Evolutionary conservation across 2,797 vertebrate genomes (phyloP), one percentile per base, ranked within the genome.

Genomic region (Acipenser ruthenus): DNA sequence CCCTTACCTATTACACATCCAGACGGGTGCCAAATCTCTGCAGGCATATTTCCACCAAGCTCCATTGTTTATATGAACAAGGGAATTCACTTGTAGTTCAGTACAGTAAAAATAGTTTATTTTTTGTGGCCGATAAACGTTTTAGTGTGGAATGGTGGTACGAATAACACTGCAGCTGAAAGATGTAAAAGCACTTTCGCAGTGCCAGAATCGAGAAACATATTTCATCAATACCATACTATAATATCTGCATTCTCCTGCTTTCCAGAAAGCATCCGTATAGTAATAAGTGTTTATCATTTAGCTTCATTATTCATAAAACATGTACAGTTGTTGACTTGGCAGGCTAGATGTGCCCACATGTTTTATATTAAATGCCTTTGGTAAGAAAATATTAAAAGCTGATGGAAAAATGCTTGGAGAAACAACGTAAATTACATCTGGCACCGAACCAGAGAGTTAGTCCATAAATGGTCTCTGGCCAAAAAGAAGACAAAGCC

Each of bases 331-430:
- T 65, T 47, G n/a, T n/a, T 71, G 13, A 8, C 67, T 80, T 87
- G 81, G 73, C 80, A 81, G 74, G 68, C 70, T 0, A 48, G 67
- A 77, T 74, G 69, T 79, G 77, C 78, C 78, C 82, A 74, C 65
- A 75, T 90, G 88, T 82, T 79, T 89, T 88, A 78, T 85, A 87
- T 91, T 91, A 89, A 77, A 68, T 73, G 68, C 68, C 70, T 68
- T 66, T 69, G 72, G 78, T 74, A 18, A 5, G 23, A 50, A 80
- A 80, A 81, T 80, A 76, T 76, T 74, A 76, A 79, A 80, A 79
- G 71, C 72, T 68, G 66, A 69, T 81, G 83, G 80, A 86, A 88
- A 77, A 84, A 80, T 69, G 74, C 76, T 71, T 77, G 71, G 79
- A 76, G 74, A 77, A 74, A 70, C 56, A 70, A 70, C 80, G 73